These are phyloP conservation scores for Vireo altiloquus DNA, from an alignment of 2,113 vertebrate species.

Conservation along the genomic window DNA sequence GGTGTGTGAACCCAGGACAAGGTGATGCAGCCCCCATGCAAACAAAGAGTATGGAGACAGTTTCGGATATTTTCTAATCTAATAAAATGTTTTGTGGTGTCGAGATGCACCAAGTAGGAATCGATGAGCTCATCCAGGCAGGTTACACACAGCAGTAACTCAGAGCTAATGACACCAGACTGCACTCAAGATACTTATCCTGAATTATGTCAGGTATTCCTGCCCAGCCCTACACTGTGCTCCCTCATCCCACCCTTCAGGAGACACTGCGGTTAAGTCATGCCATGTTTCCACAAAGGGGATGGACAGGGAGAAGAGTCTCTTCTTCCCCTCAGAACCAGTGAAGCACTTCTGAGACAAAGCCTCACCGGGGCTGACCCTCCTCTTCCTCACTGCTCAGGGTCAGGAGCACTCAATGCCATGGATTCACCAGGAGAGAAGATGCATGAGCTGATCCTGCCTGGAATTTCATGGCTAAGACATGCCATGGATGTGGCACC, in stretches of 20 bases:
- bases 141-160: not conserved
- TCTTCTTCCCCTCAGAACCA: not conserved
- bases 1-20: not conserved
- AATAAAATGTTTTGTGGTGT: not conserved
- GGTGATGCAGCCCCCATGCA: fast-evolving
- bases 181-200: not conserved
- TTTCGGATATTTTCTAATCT: fast-evolving
- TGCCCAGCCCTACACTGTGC: not conserved
- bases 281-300: not conserved
- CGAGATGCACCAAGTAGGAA: not conserved
- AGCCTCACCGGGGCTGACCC: not conserved
- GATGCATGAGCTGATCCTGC: not conserved
- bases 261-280: not conserved
- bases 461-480: not conserved
- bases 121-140: not conserved
- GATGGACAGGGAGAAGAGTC: not conserved
- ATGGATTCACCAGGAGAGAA: not conserved
- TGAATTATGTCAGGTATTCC: not conserved
- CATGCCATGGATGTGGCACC: not conserved
- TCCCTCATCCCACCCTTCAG: not conserved
- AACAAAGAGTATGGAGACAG: fast-evolving
- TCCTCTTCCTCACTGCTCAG: not conserved
- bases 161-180: not conserved
- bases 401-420: not conserved
- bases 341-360: not conserved